A percentile compares a stretch with the other conserved stretches of the same genome.
phyloP scores from a whole-genome alignment of 2,797 vertebrate genomes.

The Megalops cyprinoides region DNA sequence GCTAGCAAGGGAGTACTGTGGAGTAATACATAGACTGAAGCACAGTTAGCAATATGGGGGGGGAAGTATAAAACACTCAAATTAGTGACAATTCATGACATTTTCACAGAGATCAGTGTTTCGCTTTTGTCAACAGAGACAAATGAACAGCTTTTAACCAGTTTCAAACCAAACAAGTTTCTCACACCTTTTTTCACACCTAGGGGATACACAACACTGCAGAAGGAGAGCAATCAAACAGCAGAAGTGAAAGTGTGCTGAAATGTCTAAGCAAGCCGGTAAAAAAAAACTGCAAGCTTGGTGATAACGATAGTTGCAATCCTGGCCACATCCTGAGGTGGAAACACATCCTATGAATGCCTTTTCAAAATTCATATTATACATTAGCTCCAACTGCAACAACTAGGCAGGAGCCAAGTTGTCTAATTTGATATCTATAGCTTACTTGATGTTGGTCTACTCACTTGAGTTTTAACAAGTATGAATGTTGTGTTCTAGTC shows the following conservation, averaged over 20 bases:
- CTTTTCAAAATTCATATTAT: background rate
- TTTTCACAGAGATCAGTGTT: background rate
- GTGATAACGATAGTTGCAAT: background rate
- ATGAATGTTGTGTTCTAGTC: background rate
- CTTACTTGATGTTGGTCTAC: background rate
- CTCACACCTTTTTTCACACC: background rate
- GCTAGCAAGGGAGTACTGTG: background rate
- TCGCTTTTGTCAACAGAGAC: background rate
- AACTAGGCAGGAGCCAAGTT: background rate
- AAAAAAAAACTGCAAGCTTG: background rate
- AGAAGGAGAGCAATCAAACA: background rate
- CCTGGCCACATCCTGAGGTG: background rate
- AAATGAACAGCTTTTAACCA: background rate
- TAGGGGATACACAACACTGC: background rate
- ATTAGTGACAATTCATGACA: background rate
- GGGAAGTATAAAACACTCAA: background rate
- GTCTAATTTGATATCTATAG: background rate
- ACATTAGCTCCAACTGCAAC: background rate
- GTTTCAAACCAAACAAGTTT: background rate
- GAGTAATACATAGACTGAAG: background rate
- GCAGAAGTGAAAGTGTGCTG: background rate
- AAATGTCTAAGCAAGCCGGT: background rate
- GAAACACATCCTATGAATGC: background rate
- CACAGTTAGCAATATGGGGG: background rate
- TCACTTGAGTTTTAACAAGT: background rate